Percentiles rank a stretch among this genome's conserved stretches.
phyloP scores from a whole-genome alignment of 2,797 vertebrate species.

The Odontamblyopus rebecca region DNA sequence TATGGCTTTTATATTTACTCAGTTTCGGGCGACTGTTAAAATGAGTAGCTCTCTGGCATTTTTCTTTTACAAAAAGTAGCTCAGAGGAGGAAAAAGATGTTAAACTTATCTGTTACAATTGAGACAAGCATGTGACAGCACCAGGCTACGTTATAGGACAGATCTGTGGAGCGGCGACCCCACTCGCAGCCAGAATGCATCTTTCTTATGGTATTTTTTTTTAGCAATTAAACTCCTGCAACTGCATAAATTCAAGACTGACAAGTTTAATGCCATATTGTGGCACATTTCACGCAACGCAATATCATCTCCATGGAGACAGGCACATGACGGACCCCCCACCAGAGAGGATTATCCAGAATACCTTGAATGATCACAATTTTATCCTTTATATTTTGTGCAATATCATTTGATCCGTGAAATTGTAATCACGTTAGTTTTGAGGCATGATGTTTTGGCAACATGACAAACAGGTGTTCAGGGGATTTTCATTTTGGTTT shows the following conservation, averaged over 20 bases:
- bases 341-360: neutral
- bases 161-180: too few relatives aligned
- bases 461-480: slow-evolving; percentile 1
- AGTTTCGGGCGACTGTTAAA: too few relatives aligned
- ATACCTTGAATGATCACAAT: neutral
- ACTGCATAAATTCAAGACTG: neutral
- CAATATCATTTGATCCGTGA: neutral
- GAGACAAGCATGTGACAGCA: too few relatives aligned
- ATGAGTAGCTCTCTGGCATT: too few relatives aligned
- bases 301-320: neutral
- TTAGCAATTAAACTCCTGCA: neutral
- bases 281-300: neutral
- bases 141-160: too few relatives aligned
- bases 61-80: too few relatives aligned
- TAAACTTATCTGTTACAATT: too few relatives aligned
- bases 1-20: too few relatives aligned
- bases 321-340: neutral
- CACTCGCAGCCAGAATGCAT: too few relatives aligned
- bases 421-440: neutral
- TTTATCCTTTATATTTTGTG: neutral
- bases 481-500: neutral
- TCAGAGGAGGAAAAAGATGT: too few relatives aligned
- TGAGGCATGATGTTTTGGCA: slow-evolving; percentile 1
- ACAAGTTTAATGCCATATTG: neutral
- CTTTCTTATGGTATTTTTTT: too few relatives aligned